Conservation (phyloP, 2,888 invertebrate genomes). For the Hypsopygia costalis region DNA sequence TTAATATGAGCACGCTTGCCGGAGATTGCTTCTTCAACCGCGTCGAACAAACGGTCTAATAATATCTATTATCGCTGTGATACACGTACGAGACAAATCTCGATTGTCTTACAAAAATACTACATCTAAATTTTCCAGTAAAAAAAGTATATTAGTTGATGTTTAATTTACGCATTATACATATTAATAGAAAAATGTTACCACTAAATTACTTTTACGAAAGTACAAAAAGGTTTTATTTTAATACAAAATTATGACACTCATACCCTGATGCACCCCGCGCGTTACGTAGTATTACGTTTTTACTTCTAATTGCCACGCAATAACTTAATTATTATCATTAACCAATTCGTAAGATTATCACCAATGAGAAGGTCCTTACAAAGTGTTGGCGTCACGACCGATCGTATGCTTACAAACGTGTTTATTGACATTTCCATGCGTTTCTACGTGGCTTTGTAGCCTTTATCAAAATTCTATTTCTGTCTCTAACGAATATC, state of each 20-base stretch:
- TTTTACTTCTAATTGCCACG: conserved; percentile 69
- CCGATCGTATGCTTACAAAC: conserved; percentile 9
- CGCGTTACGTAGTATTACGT: conserved; percentile 61
- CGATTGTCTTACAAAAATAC: conserved; percentile 73
- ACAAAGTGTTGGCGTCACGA: conserved; percentile 28
- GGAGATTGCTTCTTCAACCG: conserved; percentile 51
- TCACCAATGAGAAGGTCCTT: conserved; percentile 51
- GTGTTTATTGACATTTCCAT: conserved; percentile 3
- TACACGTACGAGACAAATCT: conserved; percentile 68
- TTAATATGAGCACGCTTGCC: conserved; percentile 15
- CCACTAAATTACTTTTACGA: conserved; percentile 72
- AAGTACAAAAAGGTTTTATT: conserved; percentile 68
- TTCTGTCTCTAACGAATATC: conserved; percentile 33
- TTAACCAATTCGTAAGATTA: conserved; percentile 76
- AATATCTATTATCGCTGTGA: conserved; percentile 78
- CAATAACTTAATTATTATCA: conserved; percentile 72
- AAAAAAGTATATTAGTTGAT: conserved; percentile 73
- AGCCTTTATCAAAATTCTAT: conserved; percentile 14
- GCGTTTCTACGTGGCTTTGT: conserved; percentile 19
- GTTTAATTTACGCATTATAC: conserved; percentile 65
- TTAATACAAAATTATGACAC: conserved; percentile 73
- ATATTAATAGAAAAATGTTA: conserved; percentile 73
- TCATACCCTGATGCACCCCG: conserved; percentile 81
- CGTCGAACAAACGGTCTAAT: conserved; percentile 49
- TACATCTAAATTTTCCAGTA: conserved; percentile 72